A percentile compares a stretch with the other conserved stretches of the same genome.
These are phyloP conservation scores for Sphenodon punctatus DNA, from an alignment of 2,797 vertebrate species.

Conservation along the genomic window DNA sequence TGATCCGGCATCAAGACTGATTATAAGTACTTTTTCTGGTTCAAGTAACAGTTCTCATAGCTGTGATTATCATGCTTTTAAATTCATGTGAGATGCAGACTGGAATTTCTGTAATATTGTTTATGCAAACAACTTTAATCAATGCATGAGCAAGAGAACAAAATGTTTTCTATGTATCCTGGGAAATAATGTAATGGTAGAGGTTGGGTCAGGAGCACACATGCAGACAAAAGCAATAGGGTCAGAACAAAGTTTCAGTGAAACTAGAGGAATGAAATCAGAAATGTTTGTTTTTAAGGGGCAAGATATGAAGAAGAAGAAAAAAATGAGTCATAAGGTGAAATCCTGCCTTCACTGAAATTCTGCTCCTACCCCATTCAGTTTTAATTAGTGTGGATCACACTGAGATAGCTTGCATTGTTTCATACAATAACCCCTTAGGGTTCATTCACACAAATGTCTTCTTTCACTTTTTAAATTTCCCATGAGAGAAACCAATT, in stretches of 20 bases:
- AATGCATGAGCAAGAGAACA: neutral
- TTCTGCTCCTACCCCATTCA: too few species aligned
- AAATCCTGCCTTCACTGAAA: neutral
- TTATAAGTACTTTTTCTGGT: neutral
- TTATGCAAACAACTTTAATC: neutral
- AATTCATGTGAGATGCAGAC: neutral
- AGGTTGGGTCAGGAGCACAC: neutral
- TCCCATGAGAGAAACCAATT: too few species aligned
- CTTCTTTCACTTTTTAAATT: too few species aligned
- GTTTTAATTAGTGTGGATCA: too few species aligned
- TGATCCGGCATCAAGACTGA: neutral
- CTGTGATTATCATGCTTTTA: neutral
- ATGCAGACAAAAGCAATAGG: neutral
- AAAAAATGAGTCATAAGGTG: neutral
- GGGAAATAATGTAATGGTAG: neutral
- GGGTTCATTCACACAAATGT: too few species aligned
- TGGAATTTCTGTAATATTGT: neutral
- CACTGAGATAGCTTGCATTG: too few species aligned
- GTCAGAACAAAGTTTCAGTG: neutral
- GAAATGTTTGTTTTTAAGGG: neutral
- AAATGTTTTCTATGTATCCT: neutral
- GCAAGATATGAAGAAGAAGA: fast-evolving
- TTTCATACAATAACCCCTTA: too few species aligned
- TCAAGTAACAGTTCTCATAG: neutral
- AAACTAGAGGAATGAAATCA: neutral